Conservation (phyloP, 2,113 vertebrate genomes). For the Verasper variegatus region DNA sequence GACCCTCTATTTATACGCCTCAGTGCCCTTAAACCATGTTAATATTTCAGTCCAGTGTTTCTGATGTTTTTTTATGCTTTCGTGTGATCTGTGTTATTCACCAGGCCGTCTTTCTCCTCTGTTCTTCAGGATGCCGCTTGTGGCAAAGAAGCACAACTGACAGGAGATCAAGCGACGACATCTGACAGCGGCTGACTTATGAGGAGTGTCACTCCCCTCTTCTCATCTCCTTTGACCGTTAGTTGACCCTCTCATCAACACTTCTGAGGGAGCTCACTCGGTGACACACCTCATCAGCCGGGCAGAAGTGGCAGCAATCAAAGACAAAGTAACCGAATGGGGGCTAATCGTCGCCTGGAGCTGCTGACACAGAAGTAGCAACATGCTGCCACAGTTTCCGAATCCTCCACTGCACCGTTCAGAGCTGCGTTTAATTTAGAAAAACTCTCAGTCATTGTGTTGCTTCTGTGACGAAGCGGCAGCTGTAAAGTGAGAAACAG, state of each 20-base stretch:
- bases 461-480: slow-evolving; percentile 18
- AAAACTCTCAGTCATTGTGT: neutral
- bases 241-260: slow-evolving; percentile 57
- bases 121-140: slow-evolving; percentile 64
- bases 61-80: slow-evolving; percentile 16
- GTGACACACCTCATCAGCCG: slow-evolving; percentile 52
- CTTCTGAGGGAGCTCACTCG: slow-evolving; percentile 32
- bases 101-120: slow-evolving; percentile 27
- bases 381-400: slow-evolving; percentile 60
- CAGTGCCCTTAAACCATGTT: slow-evolving; percentile 20
- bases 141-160: slow-evolving; percentile 15
- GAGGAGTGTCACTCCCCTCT: slow-evolving; percentile 50
- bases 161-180: slow-evolving; percentile 37
- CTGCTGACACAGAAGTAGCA: slow-evolving; percentile 42
- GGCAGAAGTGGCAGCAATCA: slow-evolving; percentile 27
- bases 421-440: slow-evolving; percentile 38
- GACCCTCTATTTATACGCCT: slow-evolving; percentile 6
- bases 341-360: slow-evolving; percentile 56
- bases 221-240: slow-evolving; percentile 51
- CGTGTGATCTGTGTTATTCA: slow-evolving; percentile 5
- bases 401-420: slow-evolving; percentile 31
- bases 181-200: slow-evolving; percentile 56
- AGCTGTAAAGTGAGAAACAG: slow-evolving; percentile 12
- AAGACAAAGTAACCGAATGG: slow-evolving; percentile 50
- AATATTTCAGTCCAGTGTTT: slow-evolving; percentile 23